Evolutionary conservation across 2,797 vertebrate genomes (phyloP).

Genomic region (Scyliorhinus canicula): DNA sequence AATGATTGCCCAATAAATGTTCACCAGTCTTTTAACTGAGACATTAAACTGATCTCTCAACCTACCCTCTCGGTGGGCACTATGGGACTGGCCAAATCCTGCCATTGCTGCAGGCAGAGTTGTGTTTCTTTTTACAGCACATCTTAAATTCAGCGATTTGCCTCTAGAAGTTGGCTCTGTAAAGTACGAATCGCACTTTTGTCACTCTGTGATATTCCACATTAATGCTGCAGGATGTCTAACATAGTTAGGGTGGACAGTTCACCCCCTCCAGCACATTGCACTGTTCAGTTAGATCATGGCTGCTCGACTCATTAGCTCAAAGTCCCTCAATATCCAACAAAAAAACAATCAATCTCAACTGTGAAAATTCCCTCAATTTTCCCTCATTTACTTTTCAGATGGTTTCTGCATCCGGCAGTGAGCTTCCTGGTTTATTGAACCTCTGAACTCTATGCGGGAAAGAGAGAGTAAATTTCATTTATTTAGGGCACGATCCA

Average conservation of each 20-base stretch:
- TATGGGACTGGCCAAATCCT: background rate
- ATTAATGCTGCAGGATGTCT: background rate
- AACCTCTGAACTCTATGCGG: background rate
- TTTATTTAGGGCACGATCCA: too few relatives aligned
- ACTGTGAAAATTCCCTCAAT: background rate
- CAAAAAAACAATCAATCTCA: background rate
- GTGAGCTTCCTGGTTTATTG: background rate
- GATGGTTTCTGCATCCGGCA: background rate
- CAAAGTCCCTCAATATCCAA: background rate
- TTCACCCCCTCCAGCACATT: background rate
- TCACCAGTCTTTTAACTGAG: background rate
- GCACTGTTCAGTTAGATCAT: background rate
- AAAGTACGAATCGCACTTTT: background rate
- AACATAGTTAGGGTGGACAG: background rate
- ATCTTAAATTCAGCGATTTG: background rate
- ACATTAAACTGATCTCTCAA: background rate
- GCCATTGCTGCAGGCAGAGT: background rate
- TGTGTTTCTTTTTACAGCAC: background rate
- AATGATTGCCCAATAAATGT: background rate
- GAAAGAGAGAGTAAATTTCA: background rate
- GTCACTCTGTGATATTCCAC: background rate
- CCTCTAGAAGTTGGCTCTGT: background rate
- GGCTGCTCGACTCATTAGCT: background rate
- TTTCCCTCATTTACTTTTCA: background rate
- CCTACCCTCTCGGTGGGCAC: background rate